A percentile compares a stretch with the other conserved stretches of the same genome.
These are phyloP conservation scores for Pteropus alecto DNA, from an alignment of 2,113 vertebrate species.

Conservation along the genomic window DNA sequence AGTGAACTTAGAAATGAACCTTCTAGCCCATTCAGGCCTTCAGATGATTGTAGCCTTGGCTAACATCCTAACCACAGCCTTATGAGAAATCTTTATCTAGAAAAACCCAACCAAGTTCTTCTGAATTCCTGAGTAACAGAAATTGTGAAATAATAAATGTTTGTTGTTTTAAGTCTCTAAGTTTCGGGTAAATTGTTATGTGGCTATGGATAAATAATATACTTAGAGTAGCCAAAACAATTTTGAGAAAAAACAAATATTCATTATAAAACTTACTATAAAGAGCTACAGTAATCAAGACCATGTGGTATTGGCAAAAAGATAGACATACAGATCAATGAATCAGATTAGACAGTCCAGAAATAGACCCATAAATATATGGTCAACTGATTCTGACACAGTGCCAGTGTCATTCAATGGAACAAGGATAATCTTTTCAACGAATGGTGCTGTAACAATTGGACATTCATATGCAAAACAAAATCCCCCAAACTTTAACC, in stretches of 20 bases:
- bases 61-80: background rate
- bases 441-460: background rate
- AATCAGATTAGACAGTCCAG: background rate
- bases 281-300: background rate
- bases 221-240: background rate
- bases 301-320: background rate
- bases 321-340: background rate
- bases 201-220: background rate
- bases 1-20: background rate
- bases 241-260: slow-evolving; percentile 15
- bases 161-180: background rate
- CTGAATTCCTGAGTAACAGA: background rate
- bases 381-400: background rate
- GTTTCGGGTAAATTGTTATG: background rate
- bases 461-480: background rate
- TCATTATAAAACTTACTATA: background rate
- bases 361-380: background rate
- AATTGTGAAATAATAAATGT: background rate
- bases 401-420: background rate
- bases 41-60: background rate
- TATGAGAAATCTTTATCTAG: background rate
- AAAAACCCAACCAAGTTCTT: background rate
- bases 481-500: background rate
- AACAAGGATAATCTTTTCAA: background rate
- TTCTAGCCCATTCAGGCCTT: background rate